Percentiles rank a stretch among this genome's conserved stretches.
Evolutionary conservation across 2,797 vertebrate genomes (phyloP).

Genomic region (Heteromormyrus szaboi): DNA sequence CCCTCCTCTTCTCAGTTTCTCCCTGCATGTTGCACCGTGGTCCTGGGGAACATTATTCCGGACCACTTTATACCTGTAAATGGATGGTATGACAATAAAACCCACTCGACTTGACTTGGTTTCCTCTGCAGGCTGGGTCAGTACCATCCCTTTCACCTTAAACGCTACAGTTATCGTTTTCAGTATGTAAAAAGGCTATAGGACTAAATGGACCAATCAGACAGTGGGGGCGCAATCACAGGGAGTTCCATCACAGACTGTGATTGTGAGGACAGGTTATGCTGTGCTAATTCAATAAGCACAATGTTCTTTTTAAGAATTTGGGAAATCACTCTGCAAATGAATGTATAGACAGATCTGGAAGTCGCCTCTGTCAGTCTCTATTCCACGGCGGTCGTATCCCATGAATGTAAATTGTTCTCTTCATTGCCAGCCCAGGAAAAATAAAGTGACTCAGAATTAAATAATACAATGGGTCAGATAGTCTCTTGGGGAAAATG

Average conservation of each 20-base stretch:
- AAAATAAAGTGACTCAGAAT: conserved; percentile 17
- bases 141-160: neutral
- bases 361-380: conserved; percentile 47
- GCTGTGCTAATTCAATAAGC: neutral
- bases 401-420: conserved; percentile 65
- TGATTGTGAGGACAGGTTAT: neutral
- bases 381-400: conserved; percentile 61
- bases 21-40: neutral
- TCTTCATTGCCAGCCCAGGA: conserved; percentile 46
- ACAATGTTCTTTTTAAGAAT: conserved; percentile 7
- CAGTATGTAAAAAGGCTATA: neutral
- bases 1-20: neutral
- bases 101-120: neutral
- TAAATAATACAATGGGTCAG: conserved; percentile 10
- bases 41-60: neutral
- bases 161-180: neutral
- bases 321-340: conserved; percentile 61
- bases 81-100: neutral
- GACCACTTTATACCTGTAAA: neutral
- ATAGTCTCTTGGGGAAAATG: conserved; percentile 29
- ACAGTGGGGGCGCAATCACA: neutral
- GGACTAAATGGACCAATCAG: neutral
- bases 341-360: conserved; percentile 47
- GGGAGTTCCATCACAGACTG: neutral
- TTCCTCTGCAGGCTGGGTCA: neutral